Evolutionary conservation across 2,797 vertebrate genomes (phyloP).

Genomic region (Alexandromys oeconomus): DNA sequence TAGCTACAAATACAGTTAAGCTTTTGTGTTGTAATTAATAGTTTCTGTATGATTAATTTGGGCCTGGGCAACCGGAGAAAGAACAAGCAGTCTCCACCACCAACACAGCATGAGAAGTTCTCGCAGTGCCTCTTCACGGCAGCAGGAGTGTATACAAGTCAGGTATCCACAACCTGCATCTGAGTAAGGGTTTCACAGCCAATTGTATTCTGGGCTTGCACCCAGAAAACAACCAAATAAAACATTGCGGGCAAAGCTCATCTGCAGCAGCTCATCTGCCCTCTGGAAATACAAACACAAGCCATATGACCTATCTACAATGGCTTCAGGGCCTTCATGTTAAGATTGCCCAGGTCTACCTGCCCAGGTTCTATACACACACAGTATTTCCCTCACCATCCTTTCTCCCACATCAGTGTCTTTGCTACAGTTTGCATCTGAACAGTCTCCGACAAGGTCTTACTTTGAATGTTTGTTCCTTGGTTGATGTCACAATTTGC

Average conservation of each 20-base stretch:
- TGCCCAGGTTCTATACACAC: not conserved
- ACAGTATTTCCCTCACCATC: not conserved
- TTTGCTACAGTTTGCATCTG: not conserved
- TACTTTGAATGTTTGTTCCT: not conserved
- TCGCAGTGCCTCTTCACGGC: not conserved
- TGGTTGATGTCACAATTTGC: not conserved
- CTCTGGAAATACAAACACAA: not conserved
- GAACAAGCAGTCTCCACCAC: too few species aligned
- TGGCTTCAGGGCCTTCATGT: not conserved
- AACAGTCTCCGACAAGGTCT: not conserved
- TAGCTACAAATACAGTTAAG: too few species aligned
- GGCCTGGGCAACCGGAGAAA: too few species aligned
- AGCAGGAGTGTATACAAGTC: not conserved
- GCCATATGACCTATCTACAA: not conserved
- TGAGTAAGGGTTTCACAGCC: not conserved
- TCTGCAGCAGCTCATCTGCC: not conserved
- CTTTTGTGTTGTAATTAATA: too few species aligned
- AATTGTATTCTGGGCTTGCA: not conserved
- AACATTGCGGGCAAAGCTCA: not conserved
- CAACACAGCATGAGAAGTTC: not conserved
- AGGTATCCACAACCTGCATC: not conserved
- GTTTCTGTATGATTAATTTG: too few species aligned
- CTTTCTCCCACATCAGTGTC: not conserved
- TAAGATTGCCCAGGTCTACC: not conserved
- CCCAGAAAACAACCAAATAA: not conserved